phyloP scores from a whole-genome alignment of 2,797 vertebrate genomes.

The Sarcoramphus papa region DNA sequence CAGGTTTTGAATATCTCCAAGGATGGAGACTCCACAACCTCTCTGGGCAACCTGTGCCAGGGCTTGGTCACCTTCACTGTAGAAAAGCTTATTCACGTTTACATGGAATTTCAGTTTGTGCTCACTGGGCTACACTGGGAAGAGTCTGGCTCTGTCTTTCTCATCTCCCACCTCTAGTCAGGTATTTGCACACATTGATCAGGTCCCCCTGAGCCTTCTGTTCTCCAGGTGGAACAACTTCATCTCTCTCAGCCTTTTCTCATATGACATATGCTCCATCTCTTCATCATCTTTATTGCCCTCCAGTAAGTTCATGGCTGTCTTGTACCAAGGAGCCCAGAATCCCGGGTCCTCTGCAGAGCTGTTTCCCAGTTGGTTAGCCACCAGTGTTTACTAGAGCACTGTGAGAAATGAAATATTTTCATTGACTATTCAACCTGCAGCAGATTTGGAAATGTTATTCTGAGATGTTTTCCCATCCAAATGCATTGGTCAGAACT shows the following conservation, averaged over 20 bases:
- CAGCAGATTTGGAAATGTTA: neutral
- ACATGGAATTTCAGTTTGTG: neutral
- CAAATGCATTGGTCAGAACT: neutral
- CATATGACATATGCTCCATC: neutral
- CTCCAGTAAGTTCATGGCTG: neutral
- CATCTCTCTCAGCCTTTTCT: neutral
- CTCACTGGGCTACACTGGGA: neutral
- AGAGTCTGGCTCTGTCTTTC: neutral
- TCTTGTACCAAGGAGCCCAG: neutral
- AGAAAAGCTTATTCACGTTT: neutral
- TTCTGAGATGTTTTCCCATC: neutral
- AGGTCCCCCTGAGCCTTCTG: neutral
- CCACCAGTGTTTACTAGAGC: neutral
- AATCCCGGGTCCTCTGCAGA: neutral
- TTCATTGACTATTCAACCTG: neutral
- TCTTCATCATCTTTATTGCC: neutral
- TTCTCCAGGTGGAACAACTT: neutral
- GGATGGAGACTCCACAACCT: neutral
- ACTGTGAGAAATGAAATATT: neutral
- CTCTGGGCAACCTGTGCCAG: neutral
- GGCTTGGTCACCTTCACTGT: neutral
- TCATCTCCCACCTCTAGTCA: neutral
- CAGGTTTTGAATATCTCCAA: neutral
- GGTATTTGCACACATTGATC: neutral
- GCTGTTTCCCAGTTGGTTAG: neutral